Conservation (phyloP, 64 coral and sea anemone genomes). For the Stichodactyla helianthus region DNA sequence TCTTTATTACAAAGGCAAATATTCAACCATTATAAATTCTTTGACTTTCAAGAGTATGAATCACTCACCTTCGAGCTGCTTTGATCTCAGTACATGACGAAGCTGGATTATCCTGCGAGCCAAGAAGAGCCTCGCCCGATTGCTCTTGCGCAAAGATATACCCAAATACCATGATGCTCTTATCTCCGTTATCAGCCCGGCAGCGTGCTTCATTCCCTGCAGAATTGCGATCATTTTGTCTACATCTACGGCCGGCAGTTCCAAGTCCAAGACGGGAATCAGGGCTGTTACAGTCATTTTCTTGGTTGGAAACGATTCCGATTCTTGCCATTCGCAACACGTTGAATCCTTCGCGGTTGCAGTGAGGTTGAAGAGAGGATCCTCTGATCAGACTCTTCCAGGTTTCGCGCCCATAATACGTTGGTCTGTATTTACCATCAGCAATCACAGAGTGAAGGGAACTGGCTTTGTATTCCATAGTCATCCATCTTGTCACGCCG, state of each 20-base stretch:
- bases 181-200: not conserved
- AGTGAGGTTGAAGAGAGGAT: conserved; percentile 3
- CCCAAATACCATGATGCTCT: not conserved
- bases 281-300: conserved; percentile 25
- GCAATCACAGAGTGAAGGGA: conserved; percentile 4
- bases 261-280: conserved; percentile 56
- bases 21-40: not conserved
- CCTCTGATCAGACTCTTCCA: conserved; percentile 23
- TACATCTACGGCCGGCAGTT: not conserved
- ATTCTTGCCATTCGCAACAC: conserved; percentile 34
- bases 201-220: conserved; percentile 5
- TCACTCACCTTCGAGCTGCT: not conserved
- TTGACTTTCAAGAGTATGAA: not conserved
- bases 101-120: not conserved
- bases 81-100: not conserved
- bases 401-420: not conserved
- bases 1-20: no score
- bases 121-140: not conserved
- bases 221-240: not conserved
- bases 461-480: not conserved
- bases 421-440: conserved; percentile 16
- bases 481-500: conserved; percentile 12
- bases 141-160: not conserved
- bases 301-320: conserved; percentile 37
- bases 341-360: conserved; percentile 29